phyloP scores from a whole-genome alignment of 2,888 invertebrate genomes.

The Euplagia quadripunctaria region DNA sequence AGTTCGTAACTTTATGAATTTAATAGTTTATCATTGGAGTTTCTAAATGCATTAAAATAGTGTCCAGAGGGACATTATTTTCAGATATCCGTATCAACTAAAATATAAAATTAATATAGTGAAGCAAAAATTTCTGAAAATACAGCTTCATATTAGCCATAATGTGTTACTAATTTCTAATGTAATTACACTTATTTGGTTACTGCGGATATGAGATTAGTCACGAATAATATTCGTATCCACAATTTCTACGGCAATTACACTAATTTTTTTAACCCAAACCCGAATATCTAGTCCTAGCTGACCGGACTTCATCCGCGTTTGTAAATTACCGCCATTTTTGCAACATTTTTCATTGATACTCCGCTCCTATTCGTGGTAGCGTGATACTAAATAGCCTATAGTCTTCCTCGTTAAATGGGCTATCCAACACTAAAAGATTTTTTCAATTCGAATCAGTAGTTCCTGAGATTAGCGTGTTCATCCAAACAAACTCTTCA shows the following conservation, averaged over 20 bases:
- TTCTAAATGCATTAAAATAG: conserved; percentile 18
- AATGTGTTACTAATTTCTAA: neutral
- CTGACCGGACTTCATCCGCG: too few relatives aligned
- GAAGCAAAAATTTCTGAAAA: neutral
- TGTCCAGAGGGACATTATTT: neutral
- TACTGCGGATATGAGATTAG: neutral
- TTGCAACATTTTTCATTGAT: too few relatives aligned
- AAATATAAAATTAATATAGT: neutral
- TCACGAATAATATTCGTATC: neutral
- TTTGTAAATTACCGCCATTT: too few relatives aligned
- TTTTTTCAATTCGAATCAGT: too few relatives aligned
- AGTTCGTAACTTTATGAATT: conserved; percentile 44
- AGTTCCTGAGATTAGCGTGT: too few relatives aligned
- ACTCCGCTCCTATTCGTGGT: too few relatives aligned
- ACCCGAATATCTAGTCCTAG: too few relatives aligned
- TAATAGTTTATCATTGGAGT: conserved; percentile 46
- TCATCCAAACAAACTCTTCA: too few relatives aligned
- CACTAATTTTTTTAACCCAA: neutral
- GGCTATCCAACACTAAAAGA: too few relatives aligned
- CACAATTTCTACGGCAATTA: neutral
- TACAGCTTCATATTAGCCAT: neutral
- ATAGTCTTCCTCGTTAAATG: too few relatives aligned
- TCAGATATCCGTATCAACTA: neutral
- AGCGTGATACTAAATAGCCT: too few relatives aligned
- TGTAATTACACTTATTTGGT: neutral